These are phyloP conservation scores for Cylindroiulus punctatus DNA, from an alignment of 2,888 invertebrate species.

Conservation along the genomic window DNA sequence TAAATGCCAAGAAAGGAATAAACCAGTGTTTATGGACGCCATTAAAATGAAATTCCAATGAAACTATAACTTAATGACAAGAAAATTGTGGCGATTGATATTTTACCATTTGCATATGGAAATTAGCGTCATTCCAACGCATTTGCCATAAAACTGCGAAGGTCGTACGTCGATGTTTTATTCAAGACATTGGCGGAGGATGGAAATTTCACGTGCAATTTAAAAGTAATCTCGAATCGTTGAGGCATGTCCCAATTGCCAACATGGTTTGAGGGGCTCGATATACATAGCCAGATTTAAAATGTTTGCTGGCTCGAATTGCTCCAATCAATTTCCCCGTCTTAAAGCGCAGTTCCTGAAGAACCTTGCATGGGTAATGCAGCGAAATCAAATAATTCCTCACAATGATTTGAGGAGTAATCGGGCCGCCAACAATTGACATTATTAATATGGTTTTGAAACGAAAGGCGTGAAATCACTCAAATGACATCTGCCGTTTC, in stretches of 20 bases:
- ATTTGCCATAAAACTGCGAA: neutral
- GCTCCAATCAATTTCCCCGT: neutral
- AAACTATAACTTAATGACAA: neutral
- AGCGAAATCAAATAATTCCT: neutral
- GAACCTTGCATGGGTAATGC: neutral
- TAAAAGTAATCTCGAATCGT: slow-evolving; percentile 28
- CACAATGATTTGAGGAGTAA: neutral
- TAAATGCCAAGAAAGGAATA: slow-evolving; percentile 15
- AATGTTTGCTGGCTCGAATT: neutral
- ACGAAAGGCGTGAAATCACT: neutral
- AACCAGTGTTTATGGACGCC: neutral
- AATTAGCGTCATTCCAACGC: neutral
- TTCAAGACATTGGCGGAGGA: neutral
- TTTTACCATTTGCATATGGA: neutral
- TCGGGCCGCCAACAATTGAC: neutral
- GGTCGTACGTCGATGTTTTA: neutral
- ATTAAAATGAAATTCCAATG: neutral
- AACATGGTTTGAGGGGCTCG: neutral
- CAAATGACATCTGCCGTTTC: neutral
- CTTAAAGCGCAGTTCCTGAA: neutral
- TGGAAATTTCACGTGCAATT: neutral
- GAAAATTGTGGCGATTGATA: neutral
- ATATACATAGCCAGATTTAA: neutral
- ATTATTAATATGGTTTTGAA: slow-evolving; percentile 10
- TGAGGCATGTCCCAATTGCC: neutral